A percentile compares a stretch with the other conserved stretches of the same genome.
Conservation (phyloP, 2,113 vertebrate genomes). For the Craseonycteris thonglongyai region DNA sequence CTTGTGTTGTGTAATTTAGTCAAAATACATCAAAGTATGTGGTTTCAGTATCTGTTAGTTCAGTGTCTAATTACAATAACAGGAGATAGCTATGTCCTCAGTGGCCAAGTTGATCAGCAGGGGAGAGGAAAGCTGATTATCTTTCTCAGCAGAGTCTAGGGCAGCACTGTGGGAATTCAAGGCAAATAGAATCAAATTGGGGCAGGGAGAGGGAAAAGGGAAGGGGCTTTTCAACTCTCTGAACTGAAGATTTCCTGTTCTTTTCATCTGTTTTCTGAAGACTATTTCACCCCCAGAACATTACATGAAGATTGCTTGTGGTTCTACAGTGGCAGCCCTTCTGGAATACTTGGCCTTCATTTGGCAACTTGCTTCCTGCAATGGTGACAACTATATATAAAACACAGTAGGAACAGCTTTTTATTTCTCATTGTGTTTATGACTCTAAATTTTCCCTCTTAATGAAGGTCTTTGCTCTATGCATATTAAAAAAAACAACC, state of each 20-base stretch:
- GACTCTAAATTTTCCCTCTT: neutral
- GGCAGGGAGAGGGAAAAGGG: neutral
- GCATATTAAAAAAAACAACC: neutral
- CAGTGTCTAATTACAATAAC: constrained; percentile 70
- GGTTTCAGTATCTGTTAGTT: constrained; percentile 53
- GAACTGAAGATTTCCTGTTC: neutral
- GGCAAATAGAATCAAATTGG: neutral
- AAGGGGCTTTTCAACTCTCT: neutral
- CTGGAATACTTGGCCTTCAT: neutral
- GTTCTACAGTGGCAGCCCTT: neutral
- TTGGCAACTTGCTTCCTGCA: neutral
- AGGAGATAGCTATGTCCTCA: constrained; percentile 51
- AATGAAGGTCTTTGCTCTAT: neutral
- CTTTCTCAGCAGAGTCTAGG: constrained; percentile 49
- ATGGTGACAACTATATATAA: neutral
- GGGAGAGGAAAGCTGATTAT: constrained; percentile 60
- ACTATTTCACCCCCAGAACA: neutral
- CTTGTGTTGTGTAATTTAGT: constrained; percentile 39
- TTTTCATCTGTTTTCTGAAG: neutral
- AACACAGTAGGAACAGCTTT: neutral
- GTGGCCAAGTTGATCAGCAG: constrained; percentile 50
- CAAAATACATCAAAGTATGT: constrained; percentile 25
- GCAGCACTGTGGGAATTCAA: constrained; percentile 42
- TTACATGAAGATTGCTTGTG: neutral
- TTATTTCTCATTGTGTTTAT: neutral